A percentile compares a stretch with the other conserved stretches of the same genome.
These are phyloP conservation scores for Rhinolophus ferrumequinum DNA, from an alignment of 2,113 vertebrate species.

Conservation along the genomic window DNA sequence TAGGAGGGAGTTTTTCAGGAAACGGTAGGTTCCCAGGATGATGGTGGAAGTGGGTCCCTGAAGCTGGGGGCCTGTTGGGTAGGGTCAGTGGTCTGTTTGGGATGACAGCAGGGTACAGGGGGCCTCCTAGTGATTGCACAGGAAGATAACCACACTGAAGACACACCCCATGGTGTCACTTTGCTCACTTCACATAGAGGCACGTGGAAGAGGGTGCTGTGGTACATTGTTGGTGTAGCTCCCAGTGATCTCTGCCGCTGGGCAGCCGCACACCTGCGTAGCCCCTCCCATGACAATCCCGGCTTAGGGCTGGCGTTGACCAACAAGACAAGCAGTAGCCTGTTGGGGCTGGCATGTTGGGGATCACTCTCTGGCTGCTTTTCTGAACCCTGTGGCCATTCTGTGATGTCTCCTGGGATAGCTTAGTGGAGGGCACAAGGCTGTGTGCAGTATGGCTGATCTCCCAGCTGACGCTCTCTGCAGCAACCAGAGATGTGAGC, in stretches of 20 bases:
- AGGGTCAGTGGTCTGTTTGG: fast-evolving
- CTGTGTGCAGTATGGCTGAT: too few species aligned
- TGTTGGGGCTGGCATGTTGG: neutral
- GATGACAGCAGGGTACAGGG: fast-evolving
- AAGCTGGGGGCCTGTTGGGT: neutral
- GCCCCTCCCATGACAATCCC: neutral
- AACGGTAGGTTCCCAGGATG: neutral
- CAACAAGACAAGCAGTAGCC: neutral
- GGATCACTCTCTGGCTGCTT: neutral
- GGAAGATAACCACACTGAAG: neutral
- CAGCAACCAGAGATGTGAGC: fast-evolving
- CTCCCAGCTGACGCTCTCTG: neutral
- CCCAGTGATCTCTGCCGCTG: fast-evolving
- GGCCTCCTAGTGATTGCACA: too few species aligned
- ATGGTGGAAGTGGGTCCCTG: too few species aligned
- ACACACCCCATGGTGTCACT: neutral
- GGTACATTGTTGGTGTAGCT: fast-evolving
- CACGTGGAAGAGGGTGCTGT: fast-evolving
- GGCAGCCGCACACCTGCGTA: fast-evolving
- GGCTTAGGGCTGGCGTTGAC: neutral
- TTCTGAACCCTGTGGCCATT: too few species aligned
- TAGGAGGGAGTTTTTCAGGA: too few species aligned
- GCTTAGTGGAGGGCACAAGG: fast-evolving
- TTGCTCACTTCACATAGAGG: neutral
- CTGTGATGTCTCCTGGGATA: neutral